Percentiles rank a stretch among this genome's conserved stretches.
Conservation (phyloP, 2,888 invertebrate species). For the Helleia helle region DNA sequence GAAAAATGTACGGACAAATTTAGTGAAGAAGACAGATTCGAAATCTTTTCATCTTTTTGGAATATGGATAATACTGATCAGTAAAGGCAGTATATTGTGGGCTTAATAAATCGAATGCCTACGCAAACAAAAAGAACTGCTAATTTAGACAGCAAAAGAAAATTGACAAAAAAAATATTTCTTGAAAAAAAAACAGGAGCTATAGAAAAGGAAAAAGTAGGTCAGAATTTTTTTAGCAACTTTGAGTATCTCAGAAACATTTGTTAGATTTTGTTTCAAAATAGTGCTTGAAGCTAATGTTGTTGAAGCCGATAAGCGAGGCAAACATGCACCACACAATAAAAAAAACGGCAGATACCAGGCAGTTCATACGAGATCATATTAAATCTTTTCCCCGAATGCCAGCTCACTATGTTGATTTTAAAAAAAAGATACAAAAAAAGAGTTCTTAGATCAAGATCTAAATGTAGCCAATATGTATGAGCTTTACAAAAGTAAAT, state of each 20-base stretch:
- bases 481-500: slow-evolving; percentile 15
- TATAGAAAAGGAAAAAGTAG: slow-evolving; percentile 8
- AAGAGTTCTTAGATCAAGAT: slow-evolving; percentile 16
- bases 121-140: slow-evolving; percentile 12
- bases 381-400: slow-evolving; percentile 17
- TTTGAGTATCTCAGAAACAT: slow-evolving; percentile 15
- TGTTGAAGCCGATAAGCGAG: slow-evolving; percentile 3
- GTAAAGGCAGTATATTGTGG: slow-evolving; percentile 20
- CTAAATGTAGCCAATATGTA: slow-evolving; percentile 17
- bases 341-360: slow-evolving; percentile 11
- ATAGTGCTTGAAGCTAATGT: slow-evolving; percentile 12
- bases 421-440: slow-evolving; percentile 15
- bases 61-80: slow-evolving; percentile 17
- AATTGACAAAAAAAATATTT: slow-evolving; percentile 15
- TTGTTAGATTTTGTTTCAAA: slow-evolving; percentile 15
- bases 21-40: slow-evolving; percentile 16
- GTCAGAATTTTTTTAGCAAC: slow-evolving; percentile 16
- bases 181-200: not conserved
- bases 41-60: slow-evolving; percentile 17
- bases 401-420: slow-evolving; percentile 9
- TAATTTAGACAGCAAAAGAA: slow-evolving; percentile 10
- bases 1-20: slow-evolving; percentile 18
- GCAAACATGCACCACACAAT: not conserved
- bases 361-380: slow-evolving; percentile 13
- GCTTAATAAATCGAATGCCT: slow-evolving; percentile 13